Conservation (phyloP, 2,888 invertebrate species). For the Sympetrum striolatum region DNA sequence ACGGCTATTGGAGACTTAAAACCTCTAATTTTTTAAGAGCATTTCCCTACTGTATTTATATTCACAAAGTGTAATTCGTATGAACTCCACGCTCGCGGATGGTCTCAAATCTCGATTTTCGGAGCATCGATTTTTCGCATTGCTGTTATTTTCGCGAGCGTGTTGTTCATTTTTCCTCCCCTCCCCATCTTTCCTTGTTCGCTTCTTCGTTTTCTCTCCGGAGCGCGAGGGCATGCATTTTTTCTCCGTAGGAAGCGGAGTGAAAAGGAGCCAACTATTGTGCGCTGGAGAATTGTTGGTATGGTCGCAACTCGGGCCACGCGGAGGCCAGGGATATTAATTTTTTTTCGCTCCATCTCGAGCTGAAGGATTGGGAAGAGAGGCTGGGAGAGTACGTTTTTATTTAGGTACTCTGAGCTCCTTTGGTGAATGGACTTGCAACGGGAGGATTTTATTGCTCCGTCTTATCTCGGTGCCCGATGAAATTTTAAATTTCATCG, state of each 20-base stretch:
- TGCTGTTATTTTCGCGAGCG: neutral
- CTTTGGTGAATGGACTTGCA: neutral
- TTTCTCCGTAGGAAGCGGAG: neutral
- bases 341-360: neutral
- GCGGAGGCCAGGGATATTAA: neutral
- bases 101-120: neutral
- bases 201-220: neutral
- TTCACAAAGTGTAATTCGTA: too few relatives aligned
- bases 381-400: neutral
- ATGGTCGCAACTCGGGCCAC: neutral
- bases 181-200: too few relatives aligned
- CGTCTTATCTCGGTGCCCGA: neutral
- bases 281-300: neutral
- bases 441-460: neutral
- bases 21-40: too few relatives aligned
- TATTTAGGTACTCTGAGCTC: neutral
- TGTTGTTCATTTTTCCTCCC: neutral
- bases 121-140: neutral
- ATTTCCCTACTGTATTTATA: too few relatives aligned
- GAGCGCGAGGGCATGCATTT: neutral
- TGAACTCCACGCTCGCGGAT: neutral
- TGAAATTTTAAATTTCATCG: neutral
- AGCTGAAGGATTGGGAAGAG: neutral
- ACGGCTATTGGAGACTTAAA: too few relatives aligned
- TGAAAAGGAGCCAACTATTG: slow-evolving; percentile 14